Evolutionary conservation across 2,888 invertebrate genomes (phyloP).

Genomic region (Drosophila koepferae): DNA sequence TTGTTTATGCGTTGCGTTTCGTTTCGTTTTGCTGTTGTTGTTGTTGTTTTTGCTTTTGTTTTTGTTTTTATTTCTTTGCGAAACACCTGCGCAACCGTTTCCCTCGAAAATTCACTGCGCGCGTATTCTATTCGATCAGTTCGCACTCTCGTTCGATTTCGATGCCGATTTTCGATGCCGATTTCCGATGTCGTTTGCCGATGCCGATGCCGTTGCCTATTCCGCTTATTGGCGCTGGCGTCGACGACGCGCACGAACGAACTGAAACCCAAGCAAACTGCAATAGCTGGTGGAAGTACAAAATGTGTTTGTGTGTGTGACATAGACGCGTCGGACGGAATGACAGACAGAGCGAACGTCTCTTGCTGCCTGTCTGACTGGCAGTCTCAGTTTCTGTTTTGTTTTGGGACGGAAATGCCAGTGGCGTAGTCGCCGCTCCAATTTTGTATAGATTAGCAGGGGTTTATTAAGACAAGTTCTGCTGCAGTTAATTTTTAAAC

Average conservation of each 20-base stretch:
- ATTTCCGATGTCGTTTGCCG: conserved; percentile 39
- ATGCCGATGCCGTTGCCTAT: conserved; percentile 49
- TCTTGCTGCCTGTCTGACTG: conserved; percentile 48
- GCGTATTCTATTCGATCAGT: conserved; percentile 56
- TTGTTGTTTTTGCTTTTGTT: conserved; percentile 1
- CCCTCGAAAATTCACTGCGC: conserved; percentile 58
- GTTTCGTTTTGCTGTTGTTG: conserved; percentile 15
- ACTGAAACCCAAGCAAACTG: conserved; percentile 74
- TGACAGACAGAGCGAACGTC: conserved; percentile 45
- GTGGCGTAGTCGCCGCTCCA: conserved; percentile 53
- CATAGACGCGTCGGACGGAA: conserved; percentile 16
- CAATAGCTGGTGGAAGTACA: conserved; percentile 73
- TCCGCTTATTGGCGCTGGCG: conserved; percentile 69
- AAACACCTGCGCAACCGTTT: conserved; percentile 54
- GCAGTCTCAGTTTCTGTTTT: conserved; percentile 72
- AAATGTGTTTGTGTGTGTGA: conserved; percentile 35
- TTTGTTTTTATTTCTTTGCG: conserved; percentile 6
- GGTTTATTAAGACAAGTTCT: too few species aligned
- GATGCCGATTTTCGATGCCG: conserved; percentile 44
- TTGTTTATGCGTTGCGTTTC: conserved; percentile 34
- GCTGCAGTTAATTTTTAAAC: too few species aligned
- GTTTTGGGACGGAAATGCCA: conserved; percentile 76
- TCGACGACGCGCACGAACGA: conserved; percentile 65
- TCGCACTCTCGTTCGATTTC: conserved; percentile 37
- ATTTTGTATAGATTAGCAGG: conserved; percentile 1